These are phyloP conservation scores for Rana temporaria DNA, from an alignment of 2,113 vertebrate genomes.

Conservation along the genomic window DNA sequence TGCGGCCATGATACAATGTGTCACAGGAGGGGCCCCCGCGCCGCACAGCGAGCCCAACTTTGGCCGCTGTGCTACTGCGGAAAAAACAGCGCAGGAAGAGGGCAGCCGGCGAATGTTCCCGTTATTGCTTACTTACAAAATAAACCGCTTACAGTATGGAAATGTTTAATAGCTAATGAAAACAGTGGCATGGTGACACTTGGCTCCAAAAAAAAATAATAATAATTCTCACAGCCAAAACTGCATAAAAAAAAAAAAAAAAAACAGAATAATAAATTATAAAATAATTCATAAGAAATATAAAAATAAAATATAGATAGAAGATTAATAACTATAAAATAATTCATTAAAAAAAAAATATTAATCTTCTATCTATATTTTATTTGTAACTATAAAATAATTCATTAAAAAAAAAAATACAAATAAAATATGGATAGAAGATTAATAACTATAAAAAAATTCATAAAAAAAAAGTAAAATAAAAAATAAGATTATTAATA, in stretches of 20 bases:
- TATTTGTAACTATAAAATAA: too few species aligned
- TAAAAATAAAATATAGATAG: too few species aligned
- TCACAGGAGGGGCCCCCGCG: not conserved
- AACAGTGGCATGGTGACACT: not conserved
- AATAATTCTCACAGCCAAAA: not conserved
- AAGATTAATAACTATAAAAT: too few species aligned
- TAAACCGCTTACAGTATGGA: slow-evolving; percentile 30
- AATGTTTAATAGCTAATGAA: not conserved
- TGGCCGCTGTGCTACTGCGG: not conserved
- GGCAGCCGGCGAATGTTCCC: slow-evolving; percentile 1
- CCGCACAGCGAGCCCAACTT: not conserved
- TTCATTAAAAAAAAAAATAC: too few species aligned
- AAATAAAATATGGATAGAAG: too few species aligned
- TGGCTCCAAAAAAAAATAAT: not conserved
- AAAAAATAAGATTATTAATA: too few species aligned
- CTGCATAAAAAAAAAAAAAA: not conserved
- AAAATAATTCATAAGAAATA: too few species aligned
- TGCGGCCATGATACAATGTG: too few species aligned
- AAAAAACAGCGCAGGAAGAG: slow-evolving; percentile 7
- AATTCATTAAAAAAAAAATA: too few species aligned
- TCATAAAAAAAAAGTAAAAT: too few species aligned
- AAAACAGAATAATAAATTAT: not conserved
- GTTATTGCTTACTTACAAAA: slow-evolving; percentile 48
- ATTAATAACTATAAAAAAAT: too few species aligned
- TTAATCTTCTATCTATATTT: too few species aligned